These are phyloP conservation scores for Vollenhovia emeryi DNA, from an alignment of 1,140 invertebrate genomes.

Conservation along the genomic window DNA sequence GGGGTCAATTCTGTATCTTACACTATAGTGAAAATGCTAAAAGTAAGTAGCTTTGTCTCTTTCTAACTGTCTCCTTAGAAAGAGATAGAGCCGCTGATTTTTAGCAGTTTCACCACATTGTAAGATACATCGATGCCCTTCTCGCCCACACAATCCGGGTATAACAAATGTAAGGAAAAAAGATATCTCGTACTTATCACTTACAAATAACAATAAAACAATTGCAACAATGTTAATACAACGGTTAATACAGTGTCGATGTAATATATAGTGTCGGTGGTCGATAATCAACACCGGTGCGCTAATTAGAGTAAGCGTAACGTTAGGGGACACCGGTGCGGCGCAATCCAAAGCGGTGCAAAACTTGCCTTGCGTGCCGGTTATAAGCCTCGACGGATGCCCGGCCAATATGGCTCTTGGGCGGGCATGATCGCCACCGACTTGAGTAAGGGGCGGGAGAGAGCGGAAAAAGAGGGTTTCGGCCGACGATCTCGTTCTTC, in stretches of 20 bases:
- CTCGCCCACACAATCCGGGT: background rate
- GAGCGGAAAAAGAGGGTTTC: background rate
- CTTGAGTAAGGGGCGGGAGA: background rate
- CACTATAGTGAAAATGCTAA: too few species aligned
- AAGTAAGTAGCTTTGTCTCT: too few species aligned
- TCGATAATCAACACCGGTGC: background rate
- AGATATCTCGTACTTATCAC: background rate
- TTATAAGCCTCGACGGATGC: slow-evolving; percentile 63
- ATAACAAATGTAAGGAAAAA: background rate
- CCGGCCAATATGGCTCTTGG: slow-evolving; percentile 81
- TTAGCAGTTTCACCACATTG: too few species aligned
- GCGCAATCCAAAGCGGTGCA: slow-evolving; percentile 21
- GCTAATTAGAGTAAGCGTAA: background rate
- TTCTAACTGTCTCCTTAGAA: too few species aligned
- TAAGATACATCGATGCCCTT: background rate
- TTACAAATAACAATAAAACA: background rate
- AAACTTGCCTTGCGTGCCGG: background rate
- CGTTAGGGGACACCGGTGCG: background rate
- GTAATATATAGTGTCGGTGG: background rate
- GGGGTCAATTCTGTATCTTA: too few species aligned
- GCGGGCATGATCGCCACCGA: slow-evolving; percentile 65
- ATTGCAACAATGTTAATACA: background rate
- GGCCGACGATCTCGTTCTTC: background rate
- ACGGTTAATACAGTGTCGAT: background rate
- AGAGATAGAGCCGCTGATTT: too few species aligned